These are phyloP conservation scores for Trichogramma dendrolimi DNA, from an alignment of 2,888 invertebrate genomes.

Conservation along the genomic window DNA sequence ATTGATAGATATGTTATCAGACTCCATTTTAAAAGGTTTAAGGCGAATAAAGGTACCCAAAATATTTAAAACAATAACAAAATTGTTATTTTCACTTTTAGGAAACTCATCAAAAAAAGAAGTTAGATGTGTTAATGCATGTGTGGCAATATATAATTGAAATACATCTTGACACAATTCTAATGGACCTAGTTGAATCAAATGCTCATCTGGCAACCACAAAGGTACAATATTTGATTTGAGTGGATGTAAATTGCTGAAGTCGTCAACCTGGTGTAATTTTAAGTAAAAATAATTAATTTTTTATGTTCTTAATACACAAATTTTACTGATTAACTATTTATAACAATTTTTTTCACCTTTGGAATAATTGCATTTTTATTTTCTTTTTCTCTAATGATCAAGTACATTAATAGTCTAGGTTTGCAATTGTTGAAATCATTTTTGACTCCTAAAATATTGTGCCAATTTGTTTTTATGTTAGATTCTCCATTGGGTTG, in stretches of 20 bases:
- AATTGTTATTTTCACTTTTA: constrained; percentile 29
- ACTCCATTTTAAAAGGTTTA: constrained; percentile 40
- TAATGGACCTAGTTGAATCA: constrained; percentile 48
- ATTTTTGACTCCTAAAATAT: constrained; percentile 45
- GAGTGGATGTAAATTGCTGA: background rate
- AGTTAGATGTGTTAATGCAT: constrained; percentile 58
- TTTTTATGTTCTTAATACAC: background rate
- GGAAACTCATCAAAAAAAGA: constrained; percentile 38
- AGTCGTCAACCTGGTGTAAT: background rate
- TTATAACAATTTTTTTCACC: constrained; percentile 3
- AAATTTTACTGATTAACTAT: background rate
- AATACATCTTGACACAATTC: constrained; percentile 49
- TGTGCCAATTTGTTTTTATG: constrained; percentile 45
- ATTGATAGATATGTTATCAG: constrained; percentile 47
- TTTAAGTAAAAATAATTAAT: constrained; percentile 1
- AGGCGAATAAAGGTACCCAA: constrained; percentile 44
- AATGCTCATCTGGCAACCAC: constrained; percentile 40
- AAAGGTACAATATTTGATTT: constrained; percentile 22
- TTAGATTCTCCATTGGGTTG: constrained; percentile 53
- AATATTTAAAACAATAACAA: constrained; percentile 43
- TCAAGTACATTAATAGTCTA: constrained; percentile 46
- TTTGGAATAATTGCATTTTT: constrained; percentile 9
- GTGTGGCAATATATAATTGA: constrained; percentile 58
- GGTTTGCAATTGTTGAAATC: constrained; percentile 47
- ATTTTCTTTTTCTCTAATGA: constrained; percentile 42